These are phyloP conservation scores for Metellina segmentata DNA, from an alignment of 2,888 invertebrate species.

Conservation along the genomic window DNA sequence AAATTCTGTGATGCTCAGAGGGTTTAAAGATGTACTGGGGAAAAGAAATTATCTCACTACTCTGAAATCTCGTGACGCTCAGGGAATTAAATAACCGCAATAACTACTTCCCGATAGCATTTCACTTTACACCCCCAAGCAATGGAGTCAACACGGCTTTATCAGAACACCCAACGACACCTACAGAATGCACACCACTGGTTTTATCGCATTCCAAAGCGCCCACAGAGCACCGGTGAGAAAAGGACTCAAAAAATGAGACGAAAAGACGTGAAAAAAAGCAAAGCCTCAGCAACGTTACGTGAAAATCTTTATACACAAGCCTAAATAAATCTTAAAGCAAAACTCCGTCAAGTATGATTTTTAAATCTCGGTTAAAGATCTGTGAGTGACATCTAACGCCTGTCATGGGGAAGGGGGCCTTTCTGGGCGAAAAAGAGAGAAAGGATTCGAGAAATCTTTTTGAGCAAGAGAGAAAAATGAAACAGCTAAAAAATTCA, in stretches of 20 bases:
- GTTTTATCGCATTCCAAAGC: background rate
- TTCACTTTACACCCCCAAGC: background rate
- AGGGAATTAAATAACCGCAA: background rate
- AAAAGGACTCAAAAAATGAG: background rate
- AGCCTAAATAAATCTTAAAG: constrained; percentile 68
- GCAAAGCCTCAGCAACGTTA: constrained; percentile 36
- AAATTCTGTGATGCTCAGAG: no score
- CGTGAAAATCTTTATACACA: constrained; percentile 53
- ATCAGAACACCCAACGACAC: background rate
- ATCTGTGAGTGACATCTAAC: constrained; percentile 68
- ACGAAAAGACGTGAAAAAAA: constrained; percentile 2
- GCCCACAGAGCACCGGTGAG: background rate
- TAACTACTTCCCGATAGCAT: background rate
- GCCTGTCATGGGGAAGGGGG: constrained; percentile 61
- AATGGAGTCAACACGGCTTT: background rate
- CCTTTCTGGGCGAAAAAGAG: constrained; percentile 36
- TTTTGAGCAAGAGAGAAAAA: constrained; percentile 72
- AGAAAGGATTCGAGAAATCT: constrained; percentile 65
- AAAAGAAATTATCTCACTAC: background rate
- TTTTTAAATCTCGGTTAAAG: constrained; percentile 70
- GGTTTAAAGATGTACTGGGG: no score
- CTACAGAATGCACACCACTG: background rate
- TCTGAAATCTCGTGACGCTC: background rate
- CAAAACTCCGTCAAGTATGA: constrained; percentile 50
- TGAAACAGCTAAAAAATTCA: constrained; percentile 71